A percentile compares a stretch with the other conserved stretches of the same genome.
These are phyloP conservation scores for Malacoraja senta DNA, from an alignment of 2,797 vertebrate species.

Conservation along the genomic window DNA sequence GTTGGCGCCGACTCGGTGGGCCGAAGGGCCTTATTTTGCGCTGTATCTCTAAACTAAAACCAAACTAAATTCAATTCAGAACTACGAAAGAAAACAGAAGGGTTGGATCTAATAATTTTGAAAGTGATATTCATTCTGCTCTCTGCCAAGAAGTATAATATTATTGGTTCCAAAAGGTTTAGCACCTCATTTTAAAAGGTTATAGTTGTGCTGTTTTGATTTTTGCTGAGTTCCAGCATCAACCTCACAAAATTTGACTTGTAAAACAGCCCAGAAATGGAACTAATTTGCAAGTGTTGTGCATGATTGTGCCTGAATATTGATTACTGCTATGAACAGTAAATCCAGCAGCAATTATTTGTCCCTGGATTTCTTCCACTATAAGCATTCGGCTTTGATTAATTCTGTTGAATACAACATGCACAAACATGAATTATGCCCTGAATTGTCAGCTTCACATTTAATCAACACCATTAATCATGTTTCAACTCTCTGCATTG, in stretches of 20 bases:
- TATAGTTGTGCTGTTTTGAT: not conserved
- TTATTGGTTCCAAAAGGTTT: not conserved
- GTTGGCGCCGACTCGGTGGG: too few species aligned
- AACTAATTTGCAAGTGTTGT: constrained; percentile 20
- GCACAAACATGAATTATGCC: not conserved
- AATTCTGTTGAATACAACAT: constrained; percentile 4
- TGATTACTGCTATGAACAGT: not conserved
- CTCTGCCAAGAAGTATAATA: not conserved
- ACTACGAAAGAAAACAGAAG: not conserved
- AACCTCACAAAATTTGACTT: constrained; percentile 3
- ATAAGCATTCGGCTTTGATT: constrained; percentile 27
- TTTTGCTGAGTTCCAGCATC: not conserved
- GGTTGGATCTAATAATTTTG: not conserved
- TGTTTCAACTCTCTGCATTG: not conserved
- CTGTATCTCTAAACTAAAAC: too few species aligned
- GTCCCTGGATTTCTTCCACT: constrained; percentile 10
- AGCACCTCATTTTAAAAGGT: not conserved
- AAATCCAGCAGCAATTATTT: constrained; percentile 14
- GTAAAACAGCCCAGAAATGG: not conserved
- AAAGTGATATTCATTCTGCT: not conserved
- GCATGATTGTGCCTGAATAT: not conserved
- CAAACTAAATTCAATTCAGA: too few species aligned
- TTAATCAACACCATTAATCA: not conserved
- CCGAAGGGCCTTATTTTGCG: too few species aligned
- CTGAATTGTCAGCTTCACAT: constrained; percentile 2